phyloP scores from a whole-genome alignment of 1,140 invertebrate genomes.

The Drosophila bipectinata region DNA sequence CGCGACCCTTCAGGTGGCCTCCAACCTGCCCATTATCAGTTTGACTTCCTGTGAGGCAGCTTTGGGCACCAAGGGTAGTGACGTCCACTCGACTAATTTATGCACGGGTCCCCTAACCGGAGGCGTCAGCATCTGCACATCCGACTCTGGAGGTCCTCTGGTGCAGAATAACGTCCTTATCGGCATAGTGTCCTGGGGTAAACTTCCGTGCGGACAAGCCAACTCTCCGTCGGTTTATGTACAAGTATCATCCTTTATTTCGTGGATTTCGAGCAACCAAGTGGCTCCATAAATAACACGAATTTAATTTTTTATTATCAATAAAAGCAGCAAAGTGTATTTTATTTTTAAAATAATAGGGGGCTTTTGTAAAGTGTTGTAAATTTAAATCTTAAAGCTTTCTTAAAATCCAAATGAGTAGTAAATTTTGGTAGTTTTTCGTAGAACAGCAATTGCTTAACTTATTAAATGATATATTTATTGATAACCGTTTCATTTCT shows the following conservation, averaged over 20 bases:
- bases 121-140: conserved; percentile 84
- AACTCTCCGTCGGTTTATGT: conserved; percentile 90
- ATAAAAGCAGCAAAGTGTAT: conserved; percentile 18
- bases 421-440: no score
- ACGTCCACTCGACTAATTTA: conserved; percentile 84
- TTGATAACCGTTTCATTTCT: not conserved
- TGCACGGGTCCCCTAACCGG: conserved; percentile 85
- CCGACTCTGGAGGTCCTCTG: conserved; percentile 84
- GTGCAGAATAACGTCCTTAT: conserved; percentile 72
- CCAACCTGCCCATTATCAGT: conserved; percentile 70
- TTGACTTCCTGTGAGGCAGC: conserved; percentile 61
- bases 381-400: no score
- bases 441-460: no score
- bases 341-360: not conserved
- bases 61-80: conserved; percentile 72
- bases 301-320: not conserved
- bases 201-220: conserved; percentile 85
- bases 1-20: conserved; percentile 79
- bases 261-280: conserved; percentile 86
- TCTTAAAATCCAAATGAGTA: no score
- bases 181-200: conserved; percentile 84
- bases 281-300: conserved; percentile 4
- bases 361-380: no score
- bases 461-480: no score
- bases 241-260: conserved; percentile 87